Conservation (phyloP, 2,113 vertebrate genomes). For the Gadus macrocephalus region DNA sequence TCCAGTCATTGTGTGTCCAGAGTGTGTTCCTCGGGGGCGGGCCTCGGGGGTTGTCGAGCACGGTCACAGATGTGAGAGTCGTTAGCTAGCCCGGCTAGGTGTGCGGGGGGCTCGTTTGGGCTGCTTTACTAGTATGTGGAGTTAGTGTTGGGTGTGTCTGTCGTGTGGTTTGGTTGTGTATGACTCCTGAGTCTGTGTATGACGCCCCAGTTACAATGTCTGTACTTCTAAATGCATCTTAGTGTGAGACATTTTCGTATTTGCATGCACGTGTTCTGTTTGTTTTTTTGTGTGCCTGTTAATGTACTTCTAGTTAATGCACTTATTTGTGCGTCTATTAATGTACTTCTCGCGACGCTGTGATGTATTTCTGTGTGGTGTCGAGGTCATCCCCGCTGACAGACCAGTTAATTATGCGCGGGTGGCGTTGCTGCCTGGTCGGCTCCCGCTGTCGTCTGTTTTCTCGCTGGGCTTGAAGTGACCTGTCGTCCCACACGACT, state of each 20-base stretch:
- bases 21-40: background rate
- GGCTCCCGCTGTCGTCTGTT: background rate
- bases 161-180: slow-evolving; percentile 2
- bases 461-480: too few relatives aligned
- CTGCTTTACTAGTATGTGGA: background rate
- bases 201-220: too few relatives aligned
- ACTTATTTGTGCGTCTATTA: too few relatives aligned
- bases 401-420: background rate
- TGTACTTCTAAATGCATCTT: background rate
- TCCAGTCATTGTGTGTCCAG: slow-evolving; percentile 1
- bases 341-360: background rate
- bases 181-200: too few relatives aligned
- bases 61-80: slow-evolving; percentile 32
- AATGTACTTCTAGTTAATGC: too few relatives aligned
- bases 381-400: slow-evolving; percentile 4
- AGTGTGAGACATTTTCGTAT: background rate
- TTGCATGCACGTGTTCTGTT: background rate
- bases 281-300: background rate
- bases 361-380: background rate
- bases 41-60: slow-evolving; percentile 33
- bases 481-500: too few relatives aligned
- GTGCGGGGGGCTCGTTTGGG: too few relatives aligned
- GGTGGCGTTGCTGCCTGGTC: background rate
- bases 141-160: slow-evolving; percentile 8
- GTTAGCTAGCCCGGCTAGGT: background rate